A percentile compares a stretch with the other conserved stretches of the same genome.
These are phyloP conservation scores for Philereme vetulata DNA, from an alignment of 2,888 invertebrate genomes.

Conservation along the genomic window DNA sequence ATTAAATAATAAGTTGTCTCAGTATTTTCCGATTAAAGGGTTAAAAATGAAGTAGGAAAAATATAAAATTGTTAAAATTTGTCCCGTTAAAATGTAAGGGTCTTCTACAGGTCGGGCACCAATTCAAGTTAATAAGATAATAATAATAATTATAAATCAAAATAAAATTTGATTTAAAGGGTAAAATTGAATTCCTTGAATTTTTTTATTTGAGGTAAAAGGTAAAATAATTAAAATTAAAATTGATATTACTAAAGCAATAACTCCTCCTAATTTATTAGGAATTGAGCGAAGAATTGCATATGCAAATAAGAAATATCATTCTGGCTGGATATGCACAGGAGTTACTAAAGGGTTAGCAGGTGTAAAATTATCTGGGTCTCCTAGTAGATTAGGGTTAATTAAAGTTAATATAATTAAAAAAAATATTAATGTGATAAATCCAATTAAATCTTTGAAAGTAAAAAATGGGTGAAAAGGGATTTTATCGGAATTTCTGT, in stretches of 20 bases:
- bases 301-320: slow-evolving; percentile 93
- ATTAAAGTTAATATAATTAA: slow-evolving; percentile 80
- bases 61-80: slow-evolving; percentile 84
- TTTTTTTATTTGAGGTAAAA: slow-evolving; percentile 81
- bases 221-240: slow-evolving; percentile 86
- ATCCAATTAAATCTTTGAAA: slow-evolving; percentile 86
- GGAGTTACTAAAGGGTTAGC: slow-evolving; percentile 88
- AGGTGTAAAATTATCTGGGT: slow-evolving; percentile 89
- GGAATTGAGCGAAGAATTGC: slow-evolving; percentile 92
- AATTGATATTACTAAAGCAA: slow-evolving; percentile 87
- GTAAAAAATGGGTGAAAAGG: slow-evolving; percentile 87
- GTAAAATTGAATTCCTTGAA: slow-evolving; percentile 85
- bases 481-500: slow-evolving; percentile 87
- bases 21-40: slow-evolving; percentile 75
- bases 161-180: slow-evolving; percentile 84
- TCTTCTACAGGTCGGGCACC: slow-evolving; percentile 87
- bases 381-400: slow-evolving; percentile 85
- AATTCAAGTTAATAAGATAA: slow-evolving; percentile 88
- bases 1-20: slow-evolving; percentile 79
- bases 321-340: slow-evolving; percentile 91
- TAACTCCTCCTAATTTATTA: slow-evolving; percentile 90
- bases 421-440: slow-evolving; percentile 80
- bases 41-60: slow-evolving; percentile 84
- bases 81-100: slow-evolving; percentile 85
- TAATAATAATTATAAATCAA: slow-evolving; percentile 81